phyloP scores from a whole-genome alignment of 2,797 vertebrate species.

The Phoebastria nigripes region DNA sequence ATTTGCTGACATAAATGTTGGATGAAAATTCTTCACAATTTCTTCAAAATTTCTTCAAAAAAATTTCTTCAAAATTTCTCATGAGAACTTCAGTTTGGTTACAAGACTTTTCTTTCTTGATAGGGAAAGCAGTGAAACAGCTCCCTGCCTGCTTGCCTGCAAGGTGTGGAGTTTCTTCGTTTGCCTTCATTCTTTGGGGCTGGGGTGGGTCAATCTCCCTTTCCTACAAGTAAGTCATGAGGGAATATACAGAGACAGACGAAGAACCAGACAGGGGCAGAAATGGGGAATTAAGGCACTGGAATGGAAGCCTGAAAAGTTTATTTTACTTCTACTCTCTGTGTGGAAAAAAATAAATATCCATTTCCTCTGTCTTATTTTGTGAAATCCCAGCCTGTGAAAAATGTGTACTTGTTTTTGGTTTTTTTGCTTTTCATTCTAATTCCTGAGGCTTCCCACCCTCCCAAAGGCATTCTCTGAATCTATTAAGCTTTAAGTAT shows the following conservation, averaged over 20 bases:
- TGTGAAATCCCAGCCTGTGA: neutral
- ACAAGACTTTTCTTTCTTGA: neutral
- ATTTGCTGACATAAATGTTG: neutral
- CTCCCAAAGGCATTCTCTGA: neutral
- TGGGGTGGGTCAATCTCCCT: neutral
- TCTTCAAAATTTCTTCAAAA: neutral
- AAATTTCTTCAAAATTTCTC: neutral
- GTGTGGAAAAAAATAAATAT: fast-evolving
- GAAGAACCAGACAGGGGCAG: neutral
- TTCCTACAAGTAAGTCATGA: neutral
- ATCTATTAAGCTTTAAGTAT: neutral
- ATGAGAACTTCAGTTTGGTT: neutral
- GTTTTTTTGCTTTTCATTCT: neutral
- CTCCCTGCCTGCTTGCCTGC: neutral
- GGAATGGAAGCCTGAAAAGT: neutral
- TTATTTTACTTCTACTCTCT: neutral
- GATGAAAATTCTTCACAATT: neutral
- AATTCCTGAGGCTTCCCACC: neutral
- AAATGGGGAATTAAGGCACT: neutral
- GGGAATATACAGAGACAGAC: neutral
- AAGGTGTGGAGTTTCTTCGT: neutral
- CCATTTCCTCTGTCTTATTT: neutral
- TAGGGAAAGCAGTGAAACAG: neutral
- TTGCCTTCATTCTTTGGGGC: neutral
- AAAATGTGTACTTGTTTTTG: neutral